Base-by-base conservation (phyloP, 2,797 vertebrate genomes). In the Tinamus major region DNA sequence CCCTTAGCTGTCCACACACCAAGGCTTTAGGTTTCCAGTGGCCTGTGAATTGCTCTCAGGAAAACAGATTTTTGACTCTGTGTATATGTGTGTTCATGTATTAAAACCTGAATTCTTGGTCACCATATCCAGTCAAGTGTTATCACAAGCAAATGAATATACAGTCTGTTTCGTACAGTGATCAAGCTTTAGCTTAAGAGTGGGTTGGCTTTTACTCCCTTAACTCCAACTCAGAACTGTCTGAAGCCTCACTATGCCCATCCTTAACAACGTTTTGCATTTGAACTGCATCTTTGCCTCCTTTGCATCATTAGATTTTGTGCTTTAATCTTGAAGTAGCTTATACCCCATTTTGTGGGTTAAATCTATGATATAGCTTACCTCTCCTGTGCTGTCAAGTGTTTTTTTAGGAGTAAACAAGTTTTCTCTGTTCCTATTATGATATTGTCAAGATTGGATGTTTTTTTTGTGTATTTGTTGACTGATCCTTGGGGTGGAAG, bases 31-130 rank as follows among this genome's bases (percentile, higher is more conserved):
- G 55, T 87, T 87, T 75, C 39, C 33, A 29, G 35, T 63, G 70
- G 55, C 10, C n/a, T 89, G 39, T 91, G 59, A 19, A 35, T 89
- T 29, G 31, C 29, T 59, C 63, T 14, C 51, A 11, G 39, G 42
- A 62, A 35, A 72, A 53, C 17, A 85, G 33, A 39, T 44, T 85
- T 20, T 27, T 41, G n/a, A 48, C 24, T 27, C 7, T n/a, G 31
- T 19, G 3, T 41, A 1, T 53, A 0, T 51, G 35, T 41, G 19
- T 3, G 1, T 74, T 81, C n/a, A 59, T 1, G 0, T 37, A 5
- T 42, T 61, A 65, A 87, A 92, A 71, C 31, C 51, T 74, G 39
- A 23, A 8, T 70, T 86, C 0, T 70, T 88, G 42, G 46, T 72
- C 23, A 2, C 65, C 87, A 90, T 91, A 75, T 78, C 82, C 77